Evolutionary conservation across 2,797 vertebrate species (phyloP).

Genomic region (Hapalemur alaotrensis): DNA sequence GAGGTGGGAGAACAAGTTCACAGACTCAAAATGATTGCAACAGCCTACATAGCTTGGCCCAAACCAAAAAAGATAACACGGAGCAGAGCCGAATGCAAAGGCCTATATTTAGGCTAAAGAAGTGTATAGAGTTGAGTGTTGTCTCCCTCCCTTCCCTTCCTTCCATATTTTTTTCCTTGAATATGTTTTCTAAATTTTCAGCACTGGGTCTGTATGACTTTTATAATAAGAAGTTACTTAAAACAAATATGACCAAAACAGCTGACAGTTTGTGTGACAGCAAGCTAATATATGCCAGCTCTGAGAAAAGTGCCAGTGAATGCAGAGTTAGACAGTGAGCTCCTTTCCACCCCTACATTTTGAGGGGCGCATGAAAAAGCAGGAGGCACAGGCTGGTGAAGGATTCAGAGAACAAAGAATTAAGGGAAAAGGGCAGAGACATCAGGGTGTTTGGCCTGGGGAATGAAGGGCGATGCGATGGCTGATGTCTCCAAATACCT

Average conservation of each 20-base stretch:
- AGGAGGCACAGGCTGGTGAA: neutral
- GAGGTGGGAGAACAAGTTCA: neutral
- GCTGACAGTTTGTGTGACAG: neutral
- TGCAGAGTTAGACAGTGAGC: neutral
- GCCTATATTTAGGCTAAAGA: slow-evolving; percentile 30
- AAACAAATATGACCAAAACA: neutral
- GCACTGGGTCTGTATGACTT: neutral
- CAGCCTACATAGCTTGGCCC: slow-evolving; percentile 54
- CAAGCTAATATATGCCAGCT: neutral
- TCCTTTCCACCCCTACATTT: neutral
- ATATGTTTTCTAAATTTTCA: slow-evolving; percentile 16
- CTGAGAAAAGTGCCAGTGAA: neutral
- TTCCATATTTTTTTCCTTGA: neutral
- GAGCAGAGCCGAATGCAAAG: slow-evolving; percentile 48
- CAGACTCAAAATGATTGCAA: slow-evolving; percentile 6
- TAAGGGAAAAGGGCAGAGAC: neutral
- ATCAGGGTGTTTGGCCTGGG: neutral
- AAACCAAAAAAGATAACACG: slow-evolving; percentile 40
- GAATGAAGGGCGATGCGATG: neutral
- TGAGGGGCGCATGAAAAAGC: neutral
- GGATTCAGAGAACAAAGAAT: neutral
- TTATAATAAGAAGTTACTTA: neutral
- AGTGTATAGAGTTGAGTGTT: neutral
- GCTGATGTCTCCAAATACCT: neutral
- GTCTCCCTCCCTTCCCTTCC: neutral